Evolutionary conservation across 2,888 invertebrate species (phyloP), one percentile per base, ranked within the genome.

Genomic region (Cyclophora albipunctata): DNA sequence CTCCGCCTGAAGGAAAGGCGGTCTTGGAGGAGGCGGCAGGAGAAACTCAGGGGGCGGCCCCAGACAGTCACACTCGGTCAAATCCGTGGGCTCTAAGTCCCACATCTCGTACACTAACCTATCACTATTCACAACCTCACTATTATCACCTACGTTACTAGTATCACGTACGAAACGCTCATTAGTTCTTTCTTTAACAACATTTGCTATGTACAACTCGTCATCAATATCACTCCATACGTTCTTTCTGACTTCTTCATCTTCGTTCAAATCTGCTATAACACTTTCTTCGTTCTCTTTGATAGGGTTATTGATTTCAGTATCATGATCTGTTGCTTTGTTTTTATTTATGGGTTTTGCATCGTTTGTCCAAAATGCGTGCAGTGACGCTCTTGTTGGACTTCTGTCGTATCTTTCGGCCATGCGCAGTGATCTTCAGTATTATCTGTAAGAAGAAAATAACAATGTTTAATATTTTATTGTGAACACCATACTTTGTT

Each of bases 41-140:
- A 93, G 84, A 78, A 94, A 94, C 85, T 93, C 92, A 58, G 93
- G 93, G 66, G 93, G 93, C 66, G 92, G 92, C 69, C 93, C 93
- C 66, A 93, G 91, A 86, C 93, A 94, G 82, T 93, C 93, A 82
- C 93, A 93, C 88, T 93, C 93, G 79, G 89, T 90, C 85, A 91
- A 87, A 80, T 92, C 92, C 78, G 91, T 90, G 85, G 91, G 90
- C 73, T 92, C 91, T 82, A 93, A 90, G 84, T 92, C 92, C 93
- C 93, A 93, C 92, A 93, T 93, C 63, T 80, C 87, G 90, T 89
- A 90, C 76, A 82, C 84, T 85, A 88, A 78, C 85, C 83, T 88
- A 84, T 82, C 85, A 86, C 87, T 88, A 88, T 74, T 88, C 88
- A 88, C 88, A 88, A 88, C 88, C 86, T 80, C 86, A 78, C 83